Conservation (phyloP, 2,888 invertebrate genomes). For the Byasa hedistus region DNA sequence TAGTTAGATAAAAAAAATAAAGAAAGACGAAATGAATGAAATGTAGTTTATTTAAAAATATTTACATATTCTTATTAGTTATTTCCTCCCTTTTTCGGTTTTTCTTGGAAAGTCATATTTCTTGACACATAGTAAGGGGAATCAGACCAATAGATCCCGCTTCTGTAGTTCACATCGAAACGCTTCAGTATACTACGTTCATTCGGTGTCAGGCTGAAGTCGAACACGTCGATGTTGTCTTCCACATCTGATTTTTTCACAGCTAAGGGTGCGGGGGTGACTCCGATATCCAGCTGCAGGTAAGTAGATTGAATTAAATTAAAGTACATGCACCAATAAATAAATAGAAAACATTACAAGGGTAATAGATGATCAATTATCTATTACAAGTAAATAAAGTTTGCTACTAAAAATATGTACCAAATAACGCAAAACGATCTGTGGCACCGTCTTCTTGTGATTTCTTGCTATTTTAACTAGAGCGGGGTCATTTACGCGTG, state of each 20-base stretch:
- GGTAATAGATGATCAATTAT: no score
- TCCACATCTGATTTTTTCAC: constrained; percentile 12
- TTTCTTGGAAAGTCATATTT: no score
- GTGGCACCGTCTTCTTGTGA: constrained; percentile 83
- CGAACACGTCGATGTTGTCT: constrained; percentile 19
- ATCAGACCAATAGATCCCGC: neutral
- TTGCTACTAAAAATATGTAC: constrained; percentile 54
- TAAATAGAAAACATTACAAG: no score
- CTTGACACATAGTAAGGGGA: no score
- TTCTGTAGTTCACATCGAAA: constrained; percentile 51
- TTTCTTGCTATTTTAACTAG: constrained; percentile 78
- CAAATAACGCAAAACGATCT: constrained; percentile 83
- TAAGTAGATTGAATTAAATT: no score
- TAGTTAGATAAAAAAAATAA: no score
- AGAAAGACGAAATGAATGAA: no score
- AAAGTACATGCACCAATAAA: no score
- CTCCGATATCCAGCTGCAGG: neutral
- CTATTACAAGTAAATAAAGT: no score
- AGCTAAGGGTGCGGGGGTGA: constrained; percentile 14
- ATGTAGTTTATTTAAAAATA: no score
- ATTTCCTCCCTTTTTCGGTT: no score
- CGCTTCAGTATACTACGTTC: neutral
- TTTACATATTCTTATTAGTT: no score
- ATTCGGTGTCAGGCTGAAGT: constrained; percentile 4
- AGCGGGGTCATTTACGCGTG: constrained; percentile 76